Evolutionary conservation across 1,140 invertebrate species (phyloP), one percentile per base, ranked within the genome.

Genomic region (Drosophila yakuba): DNA sequence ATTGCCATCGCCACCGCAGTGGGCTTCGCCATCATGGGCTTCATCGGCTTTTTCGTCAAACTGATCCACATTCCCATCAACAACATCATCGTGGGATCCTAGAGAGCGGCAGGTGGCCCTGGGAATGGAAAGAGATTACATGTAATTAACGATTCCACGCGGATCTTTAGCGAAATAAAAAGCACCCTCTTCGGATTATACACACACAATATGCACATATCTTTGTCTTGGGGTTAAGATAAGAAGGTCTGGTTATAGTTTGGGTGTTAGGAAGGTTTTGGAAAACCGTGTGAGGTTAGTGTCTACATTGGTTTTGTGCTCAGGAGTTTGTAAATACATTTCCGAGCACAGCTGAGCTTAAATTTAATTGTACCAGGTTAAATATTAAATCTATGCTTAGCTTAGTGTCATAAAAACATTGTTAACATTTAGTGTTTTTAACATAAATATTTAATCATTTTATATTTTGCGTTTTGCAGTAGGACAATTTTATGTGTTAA

Each of bases 1-100:
- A 99, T 99, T 93, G 99, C 99, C 17, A 97, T 99, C 84, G 99
- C 99, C 43, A 99, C 99, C 72, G 99, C 99, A 0, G 99, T 99
- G 92, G 99, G 99, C 55, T 99, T 99, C 94, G 98, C 97, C 89
- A 99, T 99, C 92, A 99, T 99, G 99, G 99, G 99, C 50, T 99
- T 99, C 93, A 99, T 99, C 93, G 99, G 99, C 80, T 99, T 99
- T 94, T 99, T 99, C 89, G 99, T 99, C 6, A 99, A 99, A 94
- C 94, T 99, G 55, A 99, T 99, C 92, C 98, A 99, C 93, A 99
- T 99, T 93, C 99, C 99, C 72, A 99, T 99, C 94, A 99, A 99
- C 94, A 99, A 99, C 93, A 99, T 99, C 92, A 99, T 99, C 95
- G 98, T 99, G 38, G 95, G 95, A 64, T 95, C 95, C 90, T 95